phyloP scores from a whole-genome alignment of 2,113 vertebrate genomes.

The Cisticola juncidis region DNA sequence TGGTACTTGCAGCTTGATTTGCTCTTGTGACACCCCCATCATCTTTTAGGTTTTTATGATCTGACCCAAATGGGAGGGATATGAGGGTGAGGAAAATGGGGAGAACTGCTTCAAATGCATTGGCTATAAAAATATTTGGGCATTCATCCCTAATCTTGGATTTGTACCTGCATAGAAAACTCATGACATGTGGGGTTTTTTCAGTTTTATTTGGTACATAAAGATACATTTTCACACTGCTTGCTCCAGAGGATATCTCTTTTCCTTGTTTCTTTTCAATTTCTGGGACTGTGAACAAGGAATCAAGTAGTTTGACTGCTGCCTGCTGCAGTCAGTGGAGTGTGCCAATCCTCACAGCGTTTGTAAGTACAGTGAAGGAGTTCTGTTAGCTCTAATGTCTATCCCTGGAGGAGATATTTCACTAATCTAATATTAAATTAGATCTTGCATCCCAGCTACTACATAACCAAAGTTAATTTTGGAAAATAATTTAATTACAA shows the following conservation, averaged over 20 bases:
- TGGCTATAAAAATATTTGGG: background rate
- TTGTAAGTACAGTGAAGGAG: background rate
- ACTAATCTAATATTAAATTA: constrained; percentile 62
- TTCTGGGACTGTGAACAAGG: background rate
- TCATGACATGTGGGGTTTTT: rapidly evolving
- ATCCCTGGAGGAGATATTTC: constrained; percentile 34
- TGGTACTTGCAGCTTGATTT: background rate
- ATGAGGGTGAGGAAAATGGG: rapidly evolving
- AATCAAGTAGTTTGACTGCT: background rate
- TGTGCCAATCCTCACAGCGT: background rate
- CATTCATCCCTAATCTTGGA: background rate
- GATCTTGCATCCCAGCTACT: constrained; percentile 54
- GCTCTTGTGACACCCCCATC: rapidly evolving
- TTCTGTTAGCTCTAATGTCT: background rate
- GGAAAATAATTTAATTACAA: constrained; percentile 69
- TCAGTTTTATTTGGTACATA: background rate
- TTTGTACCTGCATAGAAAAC: background rate
- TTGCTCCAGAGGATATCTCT: background rate
- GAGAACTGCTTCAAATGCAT: background rate
- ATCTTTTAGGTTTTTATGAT: background rate
- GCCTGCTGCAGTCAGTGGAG: background rate
- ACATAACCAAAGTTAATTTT: constrained; percentile 60
- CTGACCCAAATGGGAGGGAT: background rate
- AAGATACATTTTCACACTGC: background rate
- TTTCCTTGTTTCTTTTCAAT: background rate